These are phyloP conservation scores for Drosophila auraria DNA, from an alignment of 1,140 invertebrate species.

Conservation along the genomic window DNA sequence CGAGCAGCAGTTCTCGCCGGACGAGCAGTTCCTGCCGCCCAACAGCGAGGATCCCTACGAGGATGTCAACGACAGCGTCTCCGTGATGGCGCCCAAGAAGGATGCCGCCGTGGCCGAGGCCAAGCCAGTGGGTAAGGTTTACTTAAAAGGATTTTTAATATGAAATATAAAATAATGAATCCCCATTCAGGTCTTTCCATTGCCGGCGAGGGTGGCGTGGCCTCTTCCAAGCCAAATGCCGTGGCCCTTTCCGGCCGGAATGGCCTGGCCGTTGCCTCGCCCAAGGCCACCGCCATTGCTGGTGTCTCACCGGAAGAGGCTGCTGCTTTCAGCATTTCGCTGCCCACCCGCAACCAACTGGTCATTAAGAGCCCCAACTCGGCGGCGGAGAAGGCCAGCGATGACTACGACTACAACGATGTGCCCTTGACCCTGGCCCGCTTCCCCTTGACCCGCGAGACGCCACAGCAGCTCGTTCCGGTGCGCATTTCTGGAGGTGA, in stretches of 20 bases:
- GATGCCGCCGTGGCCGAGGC: slow-evolving; percentile 89
- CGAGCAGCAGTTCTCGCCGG: slow-evolving; percentile 71
- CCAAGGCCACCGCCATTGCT: slow-evolving; percentile 90
- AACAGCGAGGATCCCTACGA: slow-evolving; percentile 79
- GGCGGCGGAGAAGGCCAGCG: slow-evolving; percentile 53
- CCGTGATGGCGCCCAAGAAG: slow-evolving; percentile 86
- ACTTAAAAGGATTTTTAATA: no score
- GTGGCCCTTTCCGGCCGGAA: slow-evolving; percentile 89
- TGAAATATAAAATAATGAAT: background rate
- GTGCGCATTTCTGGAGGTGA: slow-evolving; percentile 41
- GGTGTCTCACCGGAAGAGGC: slow-evolving; percentile 87
- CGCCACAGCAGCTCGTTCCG: slow-evolving; percentile 37
- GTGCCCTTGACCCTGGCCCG: slow-evolving; percentile 32
- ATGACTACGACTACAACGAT: slow-evolving; percentile 78
- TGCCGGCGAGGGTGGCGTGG: slow-evolving; percentile 88
- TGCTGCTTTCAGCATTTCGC: slow-evolving; percentile 80
- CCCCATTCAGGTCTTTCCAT: slow-evolving; percentile 86
- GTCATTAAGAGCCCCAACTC: slow-evolving; percentile 76
- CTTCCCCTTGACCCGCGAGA: slow-evolving; percentile 57
- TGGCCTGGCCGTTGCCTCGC: slow-evolving; percentile 89
- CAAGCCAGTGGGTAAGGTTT: slow-evolving; percentile 87
- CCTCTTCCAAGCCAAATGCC: slow-evolving; percentile 89
- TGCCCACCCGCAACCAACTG: slow-evolving; percentile 77
- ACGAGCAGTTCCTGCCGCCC: slow-evolving; percentile 70
- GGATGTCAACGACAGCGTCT: slow-evolving; percentile 84